phyloP scores from a whole-genome alignment of 2,888 invertebrate species.

The Leucophenga maculata region DNA sequence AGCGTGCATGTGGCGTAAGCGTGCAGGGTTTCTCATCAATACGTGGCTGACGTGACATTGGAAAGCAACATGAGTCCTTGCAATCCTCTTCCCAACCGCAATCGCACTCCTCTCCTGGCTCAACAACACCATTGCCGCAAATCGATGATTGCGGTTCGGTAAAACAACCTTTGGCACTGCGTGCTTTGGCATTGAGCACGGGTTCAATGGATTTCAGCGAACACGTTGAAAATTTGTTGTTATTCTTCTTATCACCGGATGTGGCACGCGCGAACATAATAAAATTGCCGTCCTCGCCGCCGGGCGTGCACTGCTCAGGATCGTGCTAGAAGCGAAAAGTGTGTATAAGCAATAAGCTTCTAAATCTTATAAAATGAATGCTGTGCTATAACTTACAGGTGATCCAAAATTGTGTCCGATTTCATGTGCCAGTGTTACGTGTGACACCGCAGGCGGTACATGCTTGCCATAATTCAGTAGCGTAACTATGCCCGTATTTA shows the following conservation, averaged over 20 bases:
- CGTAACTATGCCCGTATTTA: slow-evolving; percentile 98
- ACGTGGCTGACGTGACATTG: slow-evolving; percentile 86
- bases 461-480: slow-evolving; percentile 97
- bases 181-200: slow-evolving; percentile 91
- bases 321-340: slow-evolving; percentile 81
- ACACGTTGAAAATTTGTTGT: slow-evolving; percentile 97
- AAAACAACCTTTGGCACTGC: slow-evolving; percentile 92
- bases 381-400: slow-evolving; percentile 78
- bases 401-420: slow-evolving; percentile 99
- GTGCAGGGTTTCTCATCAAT: slow-evolving; percentile 87
- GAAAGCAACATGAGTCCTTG: slow-evolving; percentile 92
- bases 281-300: slow-evolving; percentile 97
- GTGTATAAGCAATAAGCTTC: neutral
- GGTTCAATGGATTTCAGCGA: slow-evolving; percentile 93
- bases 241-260: slow-evolving; percentile 97
- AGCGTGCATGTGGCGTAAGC: slow-evolving; percentile 79
- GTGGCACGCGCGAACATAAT: slow-evolving; percentile 99
- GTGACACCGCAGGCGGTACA: slow-evolving; percentile 98
- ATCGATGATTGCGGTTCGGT: slow-evolving; percentile 94
- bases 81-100: slow-evolving; percentile 99
- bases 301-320: slow-evolving; percentile 94
- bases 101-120: slow-evolving; percentile 97
- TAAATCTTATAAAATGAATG: neutral
- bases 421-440: slow-evolving; percentile 98
- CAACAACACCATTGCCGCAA: slow-evolving; percentile 98